A percentile compares a stretch with the other conserved stretches of the same genome.
Conservation (phyloP, 2,113 vertebrate genomes). For the Nibea coibor region DNA sequence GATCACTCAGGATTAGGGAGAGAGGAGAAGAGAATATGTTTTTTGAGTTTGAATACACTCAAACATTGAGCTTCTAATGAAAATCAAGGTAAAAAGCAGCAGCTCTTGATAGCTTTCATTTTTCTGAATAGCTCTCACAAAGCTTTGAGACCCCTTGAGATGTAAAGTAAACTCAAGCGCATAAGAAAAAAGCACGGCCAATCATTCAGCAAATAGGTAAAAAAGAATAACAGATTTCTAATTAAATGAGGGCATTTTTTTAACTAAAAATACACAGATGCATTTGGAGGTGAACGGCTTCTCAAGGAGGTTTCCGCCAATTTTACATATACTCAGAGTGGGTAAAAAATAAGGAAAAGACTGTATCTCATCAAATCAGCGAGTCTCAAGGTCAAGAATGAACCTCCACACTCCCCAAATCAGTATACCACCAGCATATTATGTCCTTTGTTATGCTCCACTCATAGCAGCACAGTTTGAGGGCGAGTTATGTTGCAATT, state of each 20-base stretch:
- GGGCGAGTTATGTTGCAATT: conserved; percentile 20
- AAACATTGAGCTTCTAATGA: conserved; percentile 29
- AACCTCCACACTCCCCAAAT: not conserved
- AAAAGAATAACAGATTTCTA: not conserved
- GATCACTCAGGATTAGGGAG: conserved; percentile 28
- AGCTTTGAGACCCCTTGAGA: not conserved
- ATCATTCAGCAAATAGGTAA: not conserved
- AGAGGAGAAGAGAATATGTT: conserved; percentile 9
- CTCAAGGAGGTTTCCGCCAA: not conserved
- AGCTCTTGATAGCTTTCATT: conserved; percentile 33
- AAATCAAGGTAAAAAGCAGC: conserved; percentile 17
- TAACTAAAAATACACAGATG: not conserved
- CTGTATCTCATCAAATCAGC: not conserved
- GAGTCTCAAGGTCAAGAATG: conserved; percentile 8
- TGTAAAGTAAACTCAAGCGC: conserved; percentile 23
- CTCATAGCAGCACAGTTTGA: conserved; percentile 12
- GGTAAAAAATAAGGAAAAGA: not conserved
- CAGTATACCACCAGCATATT: not conserved
- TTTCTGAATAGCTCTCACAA: conserved; percentile 34
- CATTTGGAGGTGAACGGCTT: not conserved
- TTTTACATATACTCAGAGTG: not conserved
- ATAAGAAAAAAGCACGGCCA: not conserved
- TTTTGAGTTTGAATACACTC: conserved; percentile 19
- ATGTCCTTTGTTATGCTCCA: conserved; percentile 3
- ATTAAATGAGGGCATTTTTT: not conserved